Base-by-base conservation (phyloP, 2,113 vertebrate genomes). In the Daboia siamensis region DNA sequence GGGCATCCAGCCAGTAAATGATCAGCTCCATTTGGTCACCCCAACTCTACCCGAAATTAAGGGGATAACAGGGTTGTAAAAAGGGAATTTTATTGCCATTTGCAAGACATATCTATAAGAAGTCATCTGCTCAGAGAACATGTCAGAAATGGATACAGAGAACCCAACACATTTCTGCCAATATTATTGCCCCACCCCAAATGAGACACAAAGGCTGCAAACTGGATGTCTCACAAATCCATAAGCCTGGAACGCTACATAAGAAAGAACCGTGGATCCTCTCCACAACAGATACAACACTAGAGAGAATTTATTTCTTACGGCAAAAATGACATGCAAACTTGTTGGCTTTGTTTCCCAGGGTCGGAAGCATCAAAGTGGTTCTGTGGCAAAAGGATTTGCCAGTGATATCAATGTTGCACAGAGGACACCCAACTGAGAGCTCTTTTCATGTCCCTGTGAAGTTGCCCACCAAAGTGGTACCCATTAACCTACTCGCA, bases 351-450 rank as follows among this genome's bases (percentile, higher is more conserved):
- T 33, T 29, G 48, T 11, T 17, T 64, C 13, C 26, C 61, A 11
- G 2, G 24, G 57, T 59, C 57, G 8, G 48, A 51, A 51, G 48
- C 8, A 51, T 51, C 48, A 51, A 51, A 51, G 48, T 51, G 48
- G 48, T 51, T 51, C 48, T 51, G 61, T n/a, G 26, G 26, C 61
- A 64, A 64, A 64, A 64, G 61, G 61, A 64, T 64, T 64, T 29
- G 61, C 29, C 26, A 3, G 61, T 64, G 61, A 64, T 64, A n/a
- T 64, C 61, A 29, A 10, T 4, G 11, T 64, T 29, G 4, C 61
- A 10, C 0, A 0, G 3, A 29, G 11, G 61, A 12, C 9, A 29
- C 26, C 61, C 26, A 64, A 4, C 13, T 0, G 4, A 11, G 10
- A 29, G 4, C 5, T 64, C 26, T 11, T 64, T 64, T 64, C 26